These are phyloP conservation scores for Malurus alboscapulatus DNA, from an alignment of 2,113 vertebrate species.

Conservation along the genomic window DNA sequence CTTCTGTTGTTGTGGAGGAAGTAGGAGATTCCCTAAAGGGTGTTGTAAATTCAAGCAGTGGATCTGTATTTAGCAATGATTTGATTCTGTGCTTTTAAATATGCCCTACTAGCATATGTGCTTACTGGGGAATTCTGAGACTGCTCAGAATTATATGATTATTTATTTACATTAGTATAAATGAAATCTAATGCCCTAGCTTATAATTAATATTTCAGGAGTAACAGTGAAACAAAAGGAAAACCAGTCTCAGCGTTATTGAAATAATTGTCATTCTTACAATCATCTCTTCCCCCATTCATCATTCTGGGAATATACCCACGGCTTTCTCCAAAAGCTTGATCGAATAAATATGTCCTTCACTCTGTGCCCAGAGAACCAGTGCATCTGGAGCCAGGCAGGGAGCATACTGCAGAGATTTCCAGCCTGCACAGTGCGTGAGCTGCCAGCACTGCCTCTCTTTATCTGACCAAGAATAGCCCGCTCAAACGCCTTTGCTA, in stretches of 20 bases:
- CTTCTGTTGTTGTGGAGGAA: background rate
- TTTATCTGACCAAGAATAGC: slow-evolving; percentile 44
- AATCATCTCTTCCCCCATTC: background rate
- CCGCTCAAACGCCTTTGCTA: background rate
- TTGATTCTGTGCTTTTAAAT: background rate
- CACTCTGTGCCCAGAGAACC: background rate
- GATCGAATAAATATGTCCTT: slow-evolving; percentile 32
- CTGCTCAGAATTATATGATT: background rate
- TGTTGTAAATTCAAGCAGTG: background rate
- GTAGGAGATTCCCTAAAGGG: background rate
- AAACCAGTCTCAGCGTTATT: background rate
- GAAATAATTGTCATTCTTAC: background rate
- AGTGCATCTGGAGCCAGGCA: background rate
- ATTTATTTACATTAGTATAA: background rate
- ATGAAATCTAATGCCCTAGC: background rate
- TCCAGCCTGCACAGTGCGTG: background rate
- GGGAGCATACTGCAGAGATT: slow-evolving; percentile 20
- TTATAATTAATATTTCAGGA: background rate
- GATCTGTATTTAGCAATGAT: background rate
- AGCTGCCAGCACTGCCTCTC: background rate
- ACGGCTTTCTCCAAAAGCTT: background rate
- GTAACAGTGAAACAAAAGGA: background rate
- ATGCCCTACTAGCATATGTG: background rate
- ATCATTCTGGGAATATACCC: background rate
- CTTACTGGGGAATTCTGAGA: background rate